These are phyloP conservation scores for Tenthredo distinguenda DNA, from an alignment of 2,888 invertebrate genomes.

Conservation along the genomic window DNA sequence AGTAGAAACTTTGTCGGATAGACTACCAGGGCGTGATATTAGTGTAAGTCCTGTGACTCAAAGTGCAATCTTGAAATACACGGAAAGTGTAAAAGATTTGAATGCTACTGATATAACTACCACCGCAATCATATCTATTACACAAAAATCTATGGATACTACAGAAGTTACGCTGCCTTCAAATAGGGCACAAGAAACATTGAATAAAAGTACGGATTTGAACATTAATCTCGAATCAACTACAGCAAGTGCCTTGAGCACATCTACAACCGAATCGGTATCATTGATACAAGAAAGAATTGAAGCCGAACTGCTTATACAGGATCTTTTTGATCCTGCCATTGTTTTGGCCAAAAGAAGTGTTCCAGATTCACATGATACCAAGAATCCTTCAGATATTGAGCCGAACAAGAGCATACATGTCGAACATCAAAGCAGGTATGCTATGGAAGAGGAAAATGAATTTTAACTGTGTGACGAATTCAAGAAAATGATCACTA, in stretches of 20 bases:
- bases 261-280: neutral
- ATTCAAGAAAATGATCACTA: neutral
- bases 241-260: neutral
- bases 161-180: neutral
- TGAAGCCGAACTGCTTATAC: constrained; percentile 3
- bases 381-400: neutral
- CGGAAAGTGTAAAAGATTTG: neutral
- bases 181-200: neutral
- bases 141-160: neutral
- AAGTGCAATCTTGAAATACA: neutral
- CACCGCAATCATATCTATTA: neutral
- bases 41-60: neutral
- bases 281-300: neutral
- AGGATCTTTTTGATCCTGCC: constrained; percentile 43
- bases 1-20: neutral
- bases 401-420: neutral
- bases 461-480: neutral
- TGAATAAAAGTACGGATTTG: neutral
- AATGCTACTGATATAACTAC: neutral
- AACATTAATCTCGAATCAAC: neutral
- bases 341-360: constrained; percentile 50
- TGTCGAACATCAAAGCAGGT: neutral
- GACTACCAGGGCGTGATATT: neutral
- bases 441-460: neutral
- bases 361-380: neutral